Evolutionary conservation across 2,797 vertebrate genomes (phyloP), one percentile per base, ranked within the genome.

Genomic region (Platyrinchus mystaceus): DNA sequence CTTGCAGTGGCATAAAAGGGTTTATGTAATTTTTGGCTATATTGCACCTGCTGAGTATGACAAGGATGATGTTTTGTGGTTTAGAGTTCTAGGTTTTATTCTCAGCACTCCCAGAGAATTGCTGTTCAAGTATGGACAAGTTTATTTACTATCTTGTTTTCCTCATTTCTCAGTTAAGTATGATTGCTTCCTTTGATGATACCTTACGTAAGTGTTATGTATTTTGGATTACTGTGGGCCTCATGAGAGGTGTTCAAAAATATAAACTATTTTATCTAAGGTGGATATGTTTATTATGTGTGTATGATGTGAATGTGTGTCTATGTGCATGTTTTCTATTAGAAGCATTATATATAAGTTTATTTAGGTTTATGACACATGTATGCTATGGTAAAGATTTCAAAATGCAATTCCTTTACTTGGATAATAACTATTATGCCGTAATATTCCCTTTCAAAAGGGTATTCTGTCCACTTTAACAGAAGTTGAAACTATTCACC

Each of bases 21-120:
- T 92, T 92, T 90, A 85, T 92, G 92, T 90, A 93, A 76, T 89
- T 95, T 90, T 93, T 91, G 87, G 84, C 87, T 92, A 14, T 77
- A 67, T 69, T 92, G 71, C 74, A 81, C 59, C 76, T 84, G 78
- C 89, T 87, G 89, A 93, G 21, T 93, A 76, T 69, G 37, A 68
- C 81, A 93, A 89, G 84, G 78, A 89, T 89, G 74, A 75, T 77
- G 74, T 79, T 96, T 88, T 71, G 87, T 91, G 90, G 59, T 93
- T 87, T 91, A 68, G 83, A 81, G 66, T 63, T 93, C 68, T 60
- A 59, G 53, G 76, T 81, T 95, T 94, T 93, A 52, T 77, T 89
- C 82, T 95, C 56, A 52, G 60, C 32, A 14, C 43, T 90, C 67
- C 36, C 78, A 58, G 39, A 93, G 62, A 64, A 88, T 76, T 28